phyloP scores from a whole-genome alignment of 2,888 invertebrate genomes.

The Ophion obscuratus region DNA sequence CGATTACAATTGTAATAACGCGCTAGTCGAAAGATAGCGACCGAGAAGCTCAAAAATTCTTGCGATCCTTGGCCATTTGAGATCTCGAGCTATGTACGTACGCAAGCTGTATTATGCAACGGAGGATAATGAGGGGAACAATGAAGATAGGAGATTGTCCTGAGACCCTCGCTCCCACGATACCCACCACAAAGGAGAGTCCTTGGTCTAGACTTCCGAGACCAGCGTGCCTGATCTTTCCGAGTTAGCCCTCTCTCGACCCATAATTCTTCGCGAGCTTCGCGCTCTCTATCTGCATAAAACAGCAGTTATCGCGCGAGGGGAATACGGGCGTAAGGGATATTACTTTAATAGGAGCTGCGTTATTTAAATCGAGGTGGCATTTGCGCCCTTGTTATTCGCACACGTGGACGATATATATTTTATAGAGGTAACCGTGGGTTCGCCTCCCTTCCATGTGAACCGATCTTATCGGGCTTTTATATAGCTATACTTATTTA shows the following conservation, averaged over 20 bases:
- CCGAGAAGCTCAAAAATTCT: not conserved
- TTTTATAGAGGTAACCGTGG: slow-evolving; percentile 61
- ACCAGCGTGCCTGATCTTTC: slow-evolving; percentile 70
- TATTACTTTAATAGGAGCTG: not conserved
- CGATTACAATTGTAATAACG: too few species aligned
- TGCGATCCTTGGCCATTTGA: slow-evolving; percentile 1
- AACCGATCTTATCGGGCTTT: slow-evolving; percentile 71
- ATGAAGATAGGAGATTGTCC: slow-evolving; percentile 55
- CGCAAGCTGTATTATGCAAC: slow-evolving; percentile 15
- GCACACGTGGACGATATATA: slow-evolving; percentile 57
- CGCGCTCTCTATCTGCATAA: slow-evolving; percentile 55
- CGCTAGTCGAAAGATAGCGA: not conserved
- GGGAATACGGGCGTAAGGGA: not conserved
- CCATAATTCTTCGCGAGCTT: slow-evolving; percentile 68
- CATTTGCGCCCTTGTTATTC: not conserved
- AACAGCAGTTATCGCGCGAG: not conserved
- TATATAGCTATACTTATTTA: slow-evolving; percentile 6
- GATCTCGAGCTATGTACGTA: slow-evolving; percentile 14
- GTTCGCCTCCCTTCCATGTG: slow-evolving; percentile 66
- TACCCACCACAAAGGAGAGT: slow-evolving; percentile 66
- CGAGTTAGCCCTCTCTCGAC: slow-evolving; percentile 69
- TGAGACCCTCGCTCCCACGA: slow-evolving; percentile 71
- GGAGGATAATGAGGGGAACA: slow-evolving; percentile 54
- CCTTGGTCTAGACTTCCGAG: slow-evolving; percentile 72
- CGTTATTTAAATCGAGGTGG: not conserved